Evolutionary conservation across 1,140 invertebrate species (phyloP).

Genomic region (Pseudomyrmex dendroicus): DNA sequence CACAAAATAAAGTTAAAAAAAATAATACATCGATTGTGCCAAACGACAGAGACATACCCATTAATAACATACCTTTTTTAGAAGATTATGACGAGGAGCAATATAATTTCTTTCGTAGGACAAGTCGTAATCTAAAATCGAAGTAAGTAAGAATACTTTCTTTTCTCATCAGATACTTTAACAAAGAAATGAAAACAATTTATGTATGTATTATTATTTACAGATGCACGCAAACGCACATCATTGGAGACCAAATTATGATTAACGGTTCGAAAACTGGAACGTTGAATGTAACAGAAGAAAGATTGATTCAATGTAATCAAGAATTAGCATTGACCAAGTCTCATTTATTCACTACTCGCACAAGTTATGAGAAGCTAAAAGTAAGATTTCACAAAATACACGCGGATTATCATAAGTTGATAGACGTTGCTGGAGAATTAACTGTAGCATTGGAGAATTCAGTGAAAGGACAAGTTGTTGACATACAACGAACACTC

Average conservation of each 20-base stretch:
- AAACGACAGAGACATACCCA: constrained; percentile 75
- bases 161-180: constrained; percentile 5
- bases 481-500: constrained; percentile 84
- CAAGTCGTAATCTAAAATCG: constrained; percentile 43
- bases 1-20: constrained; percentile 29
- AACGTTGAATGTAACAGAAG: constrained; percentile 37
- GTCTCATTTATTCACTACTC: constrained; percentile 71
- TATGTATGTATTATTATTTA: constrained; percentile 11
- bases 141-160: constrained; percentile 29
- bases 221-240: constrained; percentile 76
- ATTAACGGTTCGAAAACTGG: constrained; percentile 12
- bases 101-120: constrained; percentile 37
- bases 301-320: constrained; percentile 58
- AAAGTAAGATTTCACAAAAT: constrained; percentile 81
- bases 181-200: not conserved
- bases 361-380: constrained; percentile 79
- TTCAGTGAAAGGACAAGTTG: constrained; percentile 86
- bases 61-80: constrained; percentile 58
- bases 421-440: constrained; percentile 85
- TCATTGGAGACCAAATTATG: constrained; percentile 58
- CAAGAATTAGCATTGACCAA: constrained; percentile 72
- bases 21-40: constrained; percentile 61
- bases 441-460: constrained; percentile 87
- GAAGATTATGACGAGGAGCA: constrained; percentile 53
- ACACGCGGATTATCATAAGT: constrained; percentile 82